These are phyloP conservation scores for Engraulis encrasicolus DNA, from an alignment of 2,113 vertebrate genomes.

Conservation along the genomic window DNA sequence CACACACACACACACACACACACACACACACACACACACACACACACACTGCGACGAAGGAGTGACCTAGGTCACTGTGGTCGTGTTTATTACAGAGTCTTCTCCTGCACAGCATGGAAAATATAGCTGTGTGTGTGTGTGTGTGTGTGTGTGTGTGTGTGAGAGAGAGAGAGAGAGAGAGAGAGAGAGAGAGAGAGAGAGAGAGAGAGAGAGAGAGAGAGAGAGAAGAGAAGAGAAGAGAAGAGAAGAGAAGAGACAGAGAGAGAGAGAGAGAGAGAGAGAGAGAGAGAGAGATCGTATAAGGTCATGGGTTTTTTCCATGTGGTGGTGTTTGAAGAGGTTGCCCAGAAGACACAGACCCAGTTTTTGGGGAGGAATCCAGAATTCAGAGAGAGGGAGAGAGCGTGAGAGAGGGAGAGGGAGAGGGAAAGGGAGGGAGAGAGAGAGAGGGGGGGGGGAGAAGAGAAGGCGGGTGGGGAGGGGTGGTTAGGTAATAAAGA, in stretches of 20 bases:
- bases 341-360: too few species aligned
- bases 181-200: background rate
- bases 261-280: background rate
- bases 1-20: background rate
- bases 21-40: background rate
- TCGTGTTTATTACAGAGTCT: background rate
- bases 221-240: too few species aligned
- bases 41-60: background rate
- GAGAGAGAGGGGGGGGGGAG: background rate
- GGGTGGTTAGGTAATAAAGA: background rate
- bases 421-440: background rate
- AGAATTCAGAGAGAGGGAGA: background rate
- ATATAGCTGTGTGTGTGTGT: background rate
- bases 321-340: too few species aligned
- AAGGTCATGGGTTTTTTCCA: too few species aligned
- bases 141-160: background rate
- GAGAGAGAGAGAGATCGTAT: background rate
- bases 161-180: background rate
- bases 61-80: background rate
- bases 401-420: background rate
- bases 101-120: background rate
- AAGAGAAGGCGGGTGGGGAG: background rate
- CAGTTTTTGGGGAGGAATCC: too few species aligned
- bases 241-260: too few species aligned
- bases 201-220: background rate